A percentile compares a stretch with the other conserved stretches of the same genome.
Evolutionary conservation across 2,888 invertebrate genomes (phyloP).

Genomic region (Chymomyza fuscimana): DNA sequence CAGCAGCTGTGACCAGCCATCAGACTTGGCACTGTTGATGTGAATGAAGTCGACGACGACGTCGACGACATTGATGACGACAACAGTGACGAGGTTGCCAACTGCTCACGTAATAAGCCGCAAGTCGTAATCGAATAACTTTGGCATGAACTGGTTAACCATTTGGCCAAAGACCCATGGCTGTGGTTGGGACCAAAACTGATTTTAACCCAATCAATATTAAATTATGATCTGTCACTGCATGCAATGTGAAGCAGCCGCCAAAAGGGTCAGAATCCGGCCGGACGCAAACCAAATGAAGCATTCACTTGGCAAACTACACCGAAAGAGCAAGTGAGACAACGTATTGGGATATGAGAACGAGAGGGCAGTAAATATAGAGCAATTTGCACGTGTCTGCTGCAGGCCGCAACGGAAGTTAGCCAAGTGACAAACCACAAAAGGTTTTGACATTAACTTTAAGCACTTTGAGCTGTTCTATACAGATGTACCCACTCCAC

Average conservation of each 20-base stretch:
- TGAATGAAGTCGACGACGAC: neutral
- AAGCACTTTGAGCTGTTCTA: conserved; percentile 55
- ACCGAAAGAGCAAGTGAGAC: neutral
- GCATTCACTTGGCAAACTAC: conserved; percentile 18
- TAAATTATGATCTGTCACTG: conserved; percentile 46
- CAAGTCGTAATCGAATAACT: conserved; percentile 39
- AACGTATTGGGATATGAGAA: neutral
- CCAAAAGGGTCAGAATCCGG: neutral
- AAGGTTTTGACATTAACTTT: conserved; percentile 63
- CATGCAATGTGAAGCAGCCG: conserved; percentile 15
- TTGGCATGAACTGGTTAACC: conserved; percentile 20
- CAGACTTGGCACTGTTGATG: conserved; percentile 5
- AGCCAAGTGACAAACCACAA: conserved; percentile 70
- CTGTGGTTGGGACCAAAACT: conserved; percentile 7
- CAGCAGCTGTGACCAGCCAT: conserved; percentile 28
- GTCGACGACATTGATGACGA: neutral
- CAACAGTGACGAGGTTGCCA: neutral
- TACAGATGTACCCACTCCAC: too few species aligned
- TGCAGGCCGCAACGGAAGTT: neutral
- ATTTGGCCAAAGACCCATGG: conserved; percentile 14
- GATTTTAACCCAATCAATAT: conserved; percentile 49
- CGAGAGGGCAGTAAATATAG: conserved; percentile 7
- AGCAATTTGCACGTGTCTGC: conserved; percentile 5
- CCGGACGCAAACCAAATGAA: conserved; percentile 31
- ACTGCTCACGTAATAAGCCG: conserved; percentile 37